Base-by-base conservation (phyloP, 2,888 invertebrate genomes). In the Ectemnius continuus region DNA sequence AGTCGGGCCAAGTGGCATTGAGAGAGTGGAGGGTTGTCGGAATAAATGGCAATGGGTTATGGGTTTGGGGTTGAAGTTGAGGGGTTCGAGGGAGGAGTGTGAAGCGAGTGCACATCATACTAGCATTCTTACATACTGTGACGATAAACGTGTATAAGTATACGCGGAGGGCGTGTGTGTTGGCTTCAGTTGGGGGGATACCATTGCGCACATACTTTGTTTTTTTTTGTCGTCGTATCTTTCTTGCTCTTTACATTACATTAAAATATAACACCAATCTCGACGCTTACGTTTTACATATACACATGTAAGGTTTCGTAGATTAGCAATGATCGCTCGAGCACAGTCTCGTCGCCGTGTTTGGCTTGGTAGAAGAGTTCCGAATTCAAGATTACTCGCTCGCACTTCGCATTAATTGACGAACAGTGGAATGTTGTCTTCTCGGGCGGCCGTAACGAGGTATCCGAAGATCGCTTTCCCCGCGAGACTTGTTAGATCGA, bases 261-360 rank as follows among this genome's bases (percentile, higher is more conserved):
- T 84, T 85, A 86, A 87, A 87, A 87, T 86, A 87, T 86, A 86
- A 87, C 86, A 85, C 82, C 84, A 79, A 87, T 86, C 81, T 87
- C 84, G 80, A 80, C 72, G 73, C 78, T 85, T 82, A 78, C 71
- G 69, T 77, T 78, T 72, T 77, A 81, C 73, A 79, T 77, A 76
- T 80, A 77, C 75, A 78, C 70, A 66, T 69, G 70, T 76, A 61
- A 67, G 71, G 79, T 73, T 70, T 75, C 52, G 62, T 68, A 69
- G 64, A 73, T 76, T 57, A 68, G 75, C 70, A 67, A 75, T 73
- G 75, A 82, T 75, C 82, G 72, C 70, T 80, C 74, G 75, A 79
- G 77, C 79, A 75, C 79, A 75, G 80, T 76, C 78, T 82, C 74
- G 8, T 82, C 66, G 64, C 72, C 68, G 61, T 69, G 47, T 14